Percentiles rank a stretch among this genome's conserved stretches.
Conservation (phyloP, 2,797 vertebrate species). For the Acanthurus lineatus region DNA sequence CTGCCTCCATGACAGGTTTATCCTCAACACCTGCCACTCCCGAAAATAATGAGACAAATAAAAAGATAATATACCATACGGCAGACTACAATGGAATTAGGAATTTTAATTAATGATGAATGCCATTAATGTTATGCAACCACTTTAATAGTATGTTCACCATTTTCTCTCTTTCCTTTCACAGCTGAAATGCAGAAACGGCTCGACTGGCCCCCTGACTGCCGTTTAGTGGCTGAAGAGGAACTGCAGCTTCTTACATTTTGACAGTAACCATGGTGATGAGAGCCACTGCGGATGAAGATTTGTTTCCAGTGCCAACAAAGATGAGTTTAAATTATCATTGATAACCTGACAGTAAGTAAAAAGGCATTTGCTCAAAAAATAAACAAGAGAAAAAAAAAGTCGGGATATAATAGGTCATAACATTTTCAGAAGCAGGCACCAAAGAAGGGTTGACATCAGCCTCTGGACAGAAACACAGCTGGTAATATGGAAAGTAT, state of each 20-base stretch:
- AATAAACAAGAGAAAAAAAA: background rate
- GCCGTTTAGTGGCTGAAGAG: background rate
- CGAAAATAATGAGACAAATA: background rate
- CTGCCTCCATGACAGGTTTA: background rate
- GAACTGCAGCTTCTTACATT: background rate
- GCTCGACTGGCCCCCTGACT: background rate
- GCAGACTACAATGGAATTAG: background rate
- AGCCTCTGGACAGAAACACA: conserved; percentile 5
- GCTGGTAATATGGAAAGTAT: conserved; percentile 1
- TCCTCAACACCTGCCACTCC: background rate
- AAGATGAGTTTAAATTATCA: conserved; percentile 19
- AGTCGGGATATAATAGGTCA: background rate
- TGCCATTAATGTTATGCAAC: background rate
- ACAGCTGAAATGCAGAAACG: conserved; percentile 5
- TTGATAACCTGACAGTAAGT: background rate
- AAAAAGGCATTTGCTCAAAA: background rate
- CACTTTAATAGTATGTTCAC: background rate
- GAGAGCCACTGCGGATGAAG: background rate
- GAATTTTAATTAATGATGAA: background rate
- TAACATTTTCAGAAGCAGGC: background rate
- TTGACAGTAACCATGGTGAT: conserved; percentile 15
- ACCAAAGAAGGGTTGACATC: background rate
- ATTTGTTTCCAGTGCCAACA: conserved; percentile 9
- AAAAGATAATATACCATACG: background rate
- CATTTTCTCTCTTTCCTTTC: conserved; percentile 5